Evolutionary conservation across 1,140 invertebrate species (phyloP), one percentile per base, ranked within the genome.

Genomic region (Holcopasites calliopsidis): DNA sequence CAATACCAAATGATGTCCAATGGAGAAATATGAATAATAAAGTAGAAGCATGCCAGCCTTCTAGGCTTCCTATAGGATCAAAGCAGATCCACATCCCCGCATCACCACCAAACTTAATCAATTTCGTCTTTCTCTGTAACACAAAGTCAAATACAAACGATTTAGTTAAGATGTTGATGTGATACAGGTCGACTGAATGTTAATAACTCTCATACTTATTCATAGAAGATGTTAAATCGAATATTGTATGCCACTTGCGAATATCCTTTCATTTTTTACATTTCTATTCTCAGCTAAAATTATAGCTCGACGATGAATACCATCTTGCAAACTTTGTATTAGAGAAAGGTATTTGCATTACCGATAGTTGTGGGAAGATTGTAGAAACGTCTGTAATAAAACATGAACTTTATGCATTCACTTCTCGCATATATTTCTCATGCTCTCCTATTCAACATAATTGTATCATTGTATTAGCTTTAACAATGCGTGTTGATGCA

Each of bases 41-140:
- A 80, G 88, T 82, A 72, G 83, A 87, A 86, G 85, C 84, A 77
- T 84, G 83, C 75, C 85, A 88, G 89, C 87, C 89, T 77, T 87
- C 84, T 87, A 86, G 90, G 89, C 89, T 86, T 88, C 84, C 86
- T 90, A 87, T 83, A 83, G 79, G 76, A 82, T 88, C 76, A 77
- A 87, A 87, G 74, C 90, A 85, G 87, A 91, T 91, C 90, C 90
- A 91, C 90, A 91, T 91, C 88, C 90, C 90, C 88, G 90, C 90
- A 91, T 91, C 84, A 91, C 90, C 88, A 89, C 71, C 64, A 64
- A 83, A 49, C 72, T 84, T 44, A 64, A 71, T 77, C 66, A 71
- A 80, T 80, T 83, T 83, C 47, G 74, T 83, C 79, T 83, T 72
- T 65, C 65, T 80, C 82, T 84, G 42, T 21, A 84, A 79, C 11